These are phyloP conservation scores for Eugnorisma glareosa DNA, from an alignment of 2,888 invertebrate species.

Conservation along the genomic window DNA sequence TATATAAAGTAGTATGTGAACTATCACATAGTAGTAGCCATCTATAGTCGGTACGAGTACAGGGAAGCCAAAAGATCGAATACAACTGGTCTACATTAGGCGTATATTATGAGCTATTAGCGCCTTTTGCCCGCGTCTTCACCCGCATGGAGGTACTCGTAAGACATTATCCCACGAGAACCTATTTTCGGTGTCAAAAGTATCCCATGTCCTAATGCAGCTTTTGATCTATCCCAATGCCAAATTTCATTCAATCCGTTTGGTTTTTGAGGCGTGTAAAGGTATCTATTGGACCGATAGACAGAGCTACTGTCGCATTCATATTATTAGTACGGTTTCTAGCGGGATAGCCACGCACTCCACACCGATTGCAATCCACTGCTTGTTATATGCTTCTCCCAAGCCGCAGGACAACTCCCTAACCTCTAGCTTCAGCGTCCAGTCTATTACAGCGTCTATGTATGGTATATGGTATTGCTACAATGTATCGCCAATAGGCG, in stretches of 20 bases:
- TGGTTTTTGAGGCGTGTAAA: not conserved
- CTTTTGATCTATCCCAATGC: not conserved
- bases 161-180: no score
- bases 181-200: not conserved
- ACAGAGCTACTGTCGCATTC: not conserved
- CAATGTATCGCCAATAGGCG: not conserved
- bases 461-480: not conserved
- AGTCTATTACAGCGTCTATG: not conserved
- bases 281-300: no score
- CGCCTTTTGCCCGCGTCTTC: not conserved
- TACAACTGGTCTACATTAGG: not conserved
- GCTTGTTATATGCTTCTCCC: no score
- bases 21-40: no score
- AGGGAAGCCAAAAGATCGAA: not conserved
- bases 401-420: no score
- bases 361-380: no score
- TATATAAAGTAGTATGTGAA: constrained; percentile 35
- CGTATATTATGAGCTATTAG: not conserved
- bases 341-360: not conserved
- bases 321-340: not conserved
- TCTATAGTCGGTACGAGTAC: not conserved
- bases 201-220: not conserved
- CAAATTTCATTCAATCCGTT: not conserved
- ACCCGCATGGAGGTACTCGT: not conserved
- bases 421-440: not conserved